Evolutionary conservation across 2,113 vertebrate genomes (phyloP).

Genomic region (Globicephala melas): DNA sequence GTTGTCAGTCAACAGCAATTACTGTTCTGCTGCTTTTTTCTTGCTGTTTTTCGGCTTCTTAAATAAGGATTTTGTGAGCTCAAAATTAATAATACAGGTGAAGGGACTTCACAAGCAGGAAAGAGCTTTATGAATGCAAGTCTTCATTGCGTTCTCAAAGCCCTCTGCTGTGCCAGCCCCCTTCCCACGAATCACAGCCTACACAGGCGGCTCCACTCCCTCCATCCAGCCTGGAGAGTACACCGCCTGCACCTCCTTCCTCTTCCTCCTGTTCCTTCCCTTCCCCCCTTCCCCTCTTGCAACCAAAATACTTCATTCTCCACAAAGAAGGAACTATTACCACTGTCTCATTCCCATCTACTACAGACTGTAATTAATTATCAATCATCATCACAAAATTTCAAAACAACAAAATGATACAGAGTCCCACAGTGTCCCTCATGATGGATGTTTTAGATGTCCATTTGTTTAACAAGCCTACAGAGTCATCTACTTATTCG

Average conservation of each 20-base stretch:
- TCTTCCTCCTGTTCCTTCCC: neutral
- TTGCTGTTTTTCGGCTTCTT: neutral
- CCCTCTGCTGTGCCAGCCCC: neutral
- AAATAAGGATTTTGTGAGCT: neutral
- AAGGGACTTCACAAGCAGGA: neutral
- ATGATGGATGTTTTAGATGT: neutral
- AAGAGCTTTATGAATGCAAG: neutral
- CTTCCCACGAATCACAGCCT: neutral
- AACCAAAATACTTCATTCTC: neutral
- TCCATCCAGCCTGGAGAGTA: neutral
- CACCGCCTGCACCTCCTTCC: neutral
- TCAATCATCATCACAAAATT: neutral
- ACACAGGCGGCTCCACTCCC: accelerated
- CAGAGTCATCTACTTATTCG: neutral
- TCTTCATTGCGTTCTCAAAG: no score
- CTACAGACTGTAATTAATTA: neutral
- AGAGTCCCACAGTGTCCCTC: neutral
- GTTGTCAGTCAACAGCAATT: neutral
- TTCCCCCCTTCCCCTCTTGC: neutral
- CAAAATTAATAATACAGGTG: neutral
- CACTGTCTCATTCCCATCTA: neutral
- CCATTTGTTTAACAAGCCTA: neutral
- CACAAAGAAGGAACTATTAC: neutral
- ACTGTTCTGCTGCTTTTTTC: neutral
- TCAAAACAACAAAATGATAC: neutral